These are phyloP conservation scores for Caradrina clavipalpis DNA, from an alignment of 2,888 invertebrate genomes.

Conservation along the genomic window DNA sequence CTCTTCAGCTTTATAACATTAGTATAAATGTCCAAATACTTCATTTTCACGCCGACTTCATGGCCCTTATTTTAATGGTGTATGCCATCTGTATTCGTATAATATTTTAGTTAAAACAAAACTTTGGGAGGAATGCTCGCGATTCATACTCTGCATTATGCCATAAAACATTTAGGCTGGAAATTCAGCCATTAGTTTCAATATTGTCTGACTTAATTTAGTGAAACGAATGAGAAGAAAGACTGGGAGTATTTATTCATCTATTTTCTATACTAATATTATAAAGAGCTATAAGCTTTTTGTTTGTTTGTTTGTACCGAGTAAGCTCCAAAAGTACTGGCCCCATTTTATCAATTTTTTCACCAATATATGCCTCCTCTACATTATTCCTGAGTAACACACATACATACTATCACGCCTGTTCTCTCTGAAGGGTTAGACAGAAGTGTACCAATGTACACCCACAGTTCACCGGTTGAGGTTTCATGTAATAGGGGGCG, in stretches of 20 bases:
- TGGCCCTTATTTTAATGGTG: constrained; percentile 52
- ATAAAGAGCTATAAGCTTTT: no score
- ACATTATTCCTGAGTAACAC: no score
- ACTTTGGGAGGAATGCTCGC: constrained; percentile 49
- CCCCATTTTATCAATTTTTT: no score
- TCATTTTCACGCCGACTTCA: constrained; percentile 25
- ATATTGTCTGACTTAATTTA: constrained; percentile 42
- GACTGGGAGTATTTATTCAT: constrained; percentile 7
- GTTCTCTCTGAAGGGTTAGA: no score
- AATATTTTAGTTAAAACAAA: constrained; percentile 54
- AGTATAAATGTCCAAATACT: background rate
- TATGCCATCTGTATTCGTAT: constrained; percentile 56
- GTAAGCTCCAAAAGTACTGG: no score
- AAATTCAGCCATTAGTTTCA: constrained; percentile 49
- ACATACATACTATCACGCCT: no score
- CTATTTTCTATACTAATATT: background rate
- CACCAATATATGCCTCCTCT: no score
- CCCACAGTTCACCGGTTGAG: no score
- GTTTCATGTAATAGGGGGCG: no score
- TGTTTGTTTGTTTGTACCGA: no score
- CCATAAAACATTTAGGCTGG: constrained; percentile 53
- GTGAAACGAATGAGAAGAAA: constrained; percentile 19
- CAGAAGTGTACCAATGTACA: no score
- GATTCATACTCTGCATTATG: constrained; percentile 40
- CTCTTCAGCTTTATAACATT: no score